Evolutionary conservation across 2,797 vertebrate species (phyloP), one percentile per base, ranked within the genome.

Genomic region (Parauchenoglanis ngamensis): DNA sequence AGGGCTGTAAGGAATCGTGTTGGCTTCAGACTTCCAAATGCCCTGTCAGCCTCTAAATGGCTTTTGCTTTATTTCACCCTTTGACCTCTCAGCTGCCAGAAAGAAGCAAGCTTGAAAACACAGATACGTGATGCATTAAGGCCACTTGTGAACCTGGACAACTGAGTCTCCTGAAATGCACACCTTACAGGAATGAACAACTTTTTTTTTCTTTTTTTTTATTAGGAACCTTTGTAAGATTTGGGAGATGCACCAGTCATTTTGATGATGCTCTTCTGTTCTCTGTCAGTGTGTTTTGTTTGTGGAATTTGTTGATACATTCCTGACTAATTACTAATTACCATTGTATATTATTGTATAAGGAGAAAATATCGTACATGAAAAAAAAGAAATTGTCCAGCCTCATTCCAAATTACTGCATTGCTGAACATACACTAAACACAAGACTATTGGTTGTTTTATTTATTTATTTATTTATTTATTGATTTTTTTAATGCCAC

Each of bases 11-110:
- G 88, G 85, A 90, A 93, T 90, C 85, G 88, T 79, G 67, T 76
- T 67, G 89, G 93, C 93, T 94, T 95, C 93, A 95, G 94, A 93
- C 94, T 94, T 94, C 91, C 92, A 88, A 94, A 94, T 94, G 94
- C 93, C 93, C 91, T 94, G 94, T 95, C 94, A 95, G 92, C 92
- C 95, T 95, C 92, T 94, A 96, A 96, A 96, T 93, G 93, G 95
- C 93, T 94, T 95, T 94, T 96, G 94, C 94, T 95, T 96, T 95
- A 95, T 95, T 95, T 95, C 93, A 94, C 95, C 96, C 93, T 92
- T 90, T 96, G 94, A 96, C 95, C 96, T 82, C 67, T 87, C 59
- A 25, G 87, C 92, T 93, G 92, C 92, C 87, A 92, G 91, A 96
- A 94, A 95, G 91, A 93, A 93, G 94, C 91, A 92, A 92, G 91